These are phyloP conservation scores for Candoia aspera DNA, from an alignment of 2,113 vertebrate species.

Conservation along the genomic window DNA sequence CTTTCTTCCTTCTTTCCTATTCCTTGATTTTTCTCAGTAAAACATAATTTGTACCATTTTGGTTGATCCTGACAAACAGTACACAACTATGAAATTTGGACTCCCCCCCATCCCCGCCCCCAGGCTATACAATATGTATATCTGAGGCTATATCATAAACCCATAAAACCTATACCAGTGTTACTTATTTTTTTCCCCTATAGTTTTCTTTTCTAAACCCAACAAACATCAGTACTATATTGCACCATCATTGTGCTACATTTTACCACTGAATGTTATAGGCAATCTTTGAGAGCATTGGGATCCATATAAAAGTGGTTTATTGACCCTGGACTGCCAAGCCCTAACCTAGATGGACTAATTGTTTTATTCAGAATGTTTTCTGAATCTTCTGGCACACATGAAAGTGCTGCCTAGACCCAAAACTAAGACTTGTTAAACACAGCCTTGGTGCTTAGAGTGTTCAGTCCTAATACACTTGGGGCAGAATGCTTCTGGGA, in stretches of 20 bases:
- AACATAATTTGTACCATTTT: background rate
- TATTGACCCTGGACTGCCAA: background rate
- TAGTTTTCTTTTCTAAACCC: background rate
- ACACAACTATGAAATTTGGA: background rate
- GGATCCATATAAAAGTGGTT: background rate
- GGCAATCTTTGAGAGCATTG: background rate
- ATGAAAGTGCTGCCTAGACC: background rate
- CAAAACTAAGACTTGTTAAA: background rate
- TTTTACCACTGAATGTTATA: background rate
- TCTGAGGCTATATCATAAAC: background rate
- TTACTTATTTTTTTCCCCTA: background rate
- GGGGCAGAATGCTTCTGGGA: background rate
- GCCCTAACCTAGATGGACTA: background rate
- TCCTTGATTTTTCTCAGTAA: background rate
- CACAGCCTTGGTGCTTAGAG: background rate
- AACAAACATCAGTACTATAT: background rate
- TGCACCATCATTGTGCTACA: background rate
- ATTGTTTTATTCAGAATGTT: background rate
- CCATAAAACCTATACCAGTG: background rate
- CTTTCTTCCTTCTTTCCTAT: background rate
- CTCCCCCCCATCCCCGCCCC: background rate
- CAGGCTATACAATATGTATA: background rate
- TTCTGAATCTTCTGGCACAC: background rate
- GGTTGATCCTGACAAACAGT: background rate
- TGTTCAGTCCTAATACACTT: background rate